Percentiles rank a stretch among this genome's conserved stretches.
Conservation (phyloP, 2,797 vertebrate genomes). For the Salmo trutta region DNA sequence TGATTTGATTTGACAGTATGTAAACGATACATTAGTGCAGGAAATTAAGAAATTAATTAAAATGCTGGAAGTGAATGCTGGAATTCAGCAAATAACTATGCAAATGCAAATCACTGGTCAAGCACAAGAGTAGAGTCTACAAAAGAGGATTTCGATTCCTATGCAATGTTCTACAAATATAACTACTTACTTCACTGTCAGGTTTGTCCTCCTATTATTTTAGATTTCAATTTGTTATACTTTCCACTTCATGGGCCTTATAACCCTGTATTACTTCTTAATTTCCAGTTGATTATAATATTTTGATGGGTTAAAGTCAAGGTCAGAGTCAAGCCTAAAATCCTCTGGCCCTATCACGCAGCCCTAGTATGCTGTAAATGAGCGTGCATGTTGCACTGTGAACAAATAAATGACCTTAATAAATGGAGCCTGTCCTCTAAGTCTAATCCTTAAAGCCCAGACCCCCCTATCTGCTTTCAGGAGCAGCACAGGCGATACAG, state of each 20-base stretch:
- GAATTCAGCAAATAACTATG: too few species aligned
- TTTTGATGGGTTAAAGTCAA: constrained; percentile 5
- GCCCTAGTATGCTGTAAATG: constrained; percentile 30
- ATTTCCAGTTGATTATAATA: neutral
- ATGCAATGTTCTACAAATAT: too few species aligned
- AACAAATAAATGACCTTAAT: constrained; percentile 69
- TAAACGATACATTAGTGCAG: too few species aligned
- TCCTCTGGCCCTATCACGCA: constrained; percentile 5
- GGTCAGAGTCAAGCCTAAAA: constrained; percentile 56
- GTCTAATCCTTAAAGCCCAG: constrained; percentile 27
- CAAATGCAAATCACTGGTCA: too few species aligned
- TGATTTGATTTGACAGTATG: too few species aligned
- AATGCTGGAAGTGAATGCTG: too few species aligned
- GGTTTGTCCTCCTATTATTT: too few species aligned
- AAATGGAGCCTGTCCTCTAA: constrained; percentile 56
- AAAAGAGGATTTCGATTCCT: too few species aligned
- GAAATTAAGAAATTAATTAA: too few species aligned
- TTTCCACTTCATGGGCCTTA: neutral
- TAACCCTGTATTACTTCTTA: neutral
- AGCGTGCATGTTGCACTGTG: constrained; percentile 30
- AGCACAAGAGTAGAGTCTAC: too few species aligned
- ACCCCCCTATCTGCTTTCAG: constrained; percentile 33
- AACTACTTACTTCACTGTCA: too few species aligned
- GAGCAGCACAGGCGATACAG: constrained; percentile 46
- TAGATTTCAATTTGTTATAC: neutral